These are phyloP conservation scores for Aeoliscus strigatus DNA, from an alignment of 2,797 vertebrate species.

Conservation along the genomic window DNA sequence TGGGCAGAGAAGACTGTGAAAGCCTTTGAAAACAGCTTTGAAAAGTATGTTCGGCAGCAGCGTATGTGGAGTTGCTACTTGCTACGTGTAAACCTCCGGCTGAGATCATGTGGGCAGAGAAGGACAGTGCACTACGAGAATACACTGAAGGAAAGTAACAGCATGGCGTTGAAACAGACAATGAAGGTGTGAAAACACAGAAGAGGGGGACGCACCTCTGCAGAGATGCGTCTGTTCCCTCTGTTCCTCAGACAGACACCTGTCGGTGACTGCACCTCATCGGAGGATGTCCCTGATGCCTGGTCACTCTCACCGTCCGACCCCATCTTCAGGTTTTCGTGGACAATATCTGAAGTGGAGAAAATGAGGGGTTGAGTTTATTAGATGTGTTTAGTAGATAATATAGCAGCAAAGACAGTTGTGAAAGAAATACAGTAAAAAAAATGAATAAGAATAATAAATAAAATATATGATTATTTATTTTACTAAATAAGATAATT, in stretches of 20 bases:
- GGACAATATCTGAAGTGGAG: constrained; percentile 83
- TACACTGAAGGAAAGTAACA: constrained; percentile 18
- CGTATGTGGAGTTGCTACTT: constrained; percentile 5
- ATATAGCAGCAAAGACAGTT: too few species aligned
- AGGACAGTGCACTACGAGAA: constrained; percentile 13
- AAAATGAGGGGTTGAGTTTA: constrained; percentile 6
- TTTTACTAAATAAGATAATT: too few species aligned
- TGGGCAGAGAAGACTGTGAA: constrained; percentile 10
- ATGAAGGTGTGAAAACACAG: neutral
- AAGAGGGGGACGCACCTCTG: constrained; percentile 79
- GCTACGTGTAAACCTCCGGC: neutral
- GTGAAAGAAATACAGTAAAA: too few species aligned
- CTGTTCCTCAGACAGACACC: constrained; percentile 92
- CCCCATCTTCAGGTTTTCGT: constrained; percentile 96
- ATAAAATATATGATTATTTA: too few species aligned
- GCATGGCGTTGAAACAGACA: constrained; percentile 2
- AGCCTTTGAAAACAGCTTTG: constrained; percentile 21
- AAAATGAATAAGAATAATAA: too few species aligned
- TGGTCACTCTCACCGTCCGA: constrained; percentile 96
- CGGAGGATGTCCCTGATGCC: constrained; percentile 93
- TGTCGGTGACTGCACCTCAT: constrained; percentile 93
- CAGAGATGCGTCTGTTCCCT: constrained; percentile 90
- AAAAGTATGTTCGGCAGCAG: constrained; percentile 19
- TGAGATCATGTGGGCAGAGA: constrained; percentile 25
- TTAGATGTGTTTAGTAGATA: too few species aligned